phyloP scores from a whole-genome alignment of 2,797 vertebrate genomes.

The Enteromius argenteus region DNA sequence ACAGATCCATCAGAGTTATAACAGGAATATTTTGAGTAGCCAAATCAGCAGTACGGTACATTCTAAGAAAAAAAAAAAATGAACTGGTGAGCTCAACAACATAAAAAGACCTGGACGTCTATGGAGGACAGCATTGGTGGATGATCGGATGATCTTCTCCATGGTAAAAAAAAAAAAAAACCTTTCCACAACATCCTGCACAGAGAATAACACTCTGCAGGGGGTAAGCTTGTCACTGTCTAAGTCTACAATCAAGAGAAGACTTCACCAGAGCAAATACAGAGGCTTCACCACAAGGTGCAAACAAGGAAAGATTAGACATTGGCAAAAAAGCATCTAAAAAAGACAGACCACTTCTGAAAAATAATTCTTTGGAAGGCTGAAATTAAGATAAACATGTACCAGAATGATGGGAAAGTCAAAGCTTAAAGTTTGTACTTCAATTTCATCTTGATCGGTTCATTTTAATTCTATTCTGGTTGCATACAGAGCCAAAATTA shows the following conservation, averaged over 20 bases:
- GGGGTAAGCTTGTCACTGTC: background rate
- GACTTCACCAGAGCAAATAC: background rate
- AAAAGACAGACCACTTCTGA: too few relatives aligned
- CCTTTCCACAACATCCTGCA: background rate
- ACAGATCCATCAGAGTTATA: background rate
- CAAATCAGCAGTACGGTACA: background rate
- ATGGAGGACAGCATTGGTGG: background rate
- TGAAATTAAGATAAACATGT: background rate
- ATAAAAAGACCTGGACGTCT: background rate
- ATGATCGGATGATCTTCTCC: background rate
- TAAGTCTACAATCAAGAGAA: background rate
- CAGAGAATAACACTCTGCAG: background rate
- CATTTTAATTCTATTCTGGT: too few relatives aligned
- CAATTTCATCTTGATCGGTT: too few relatives aligned
- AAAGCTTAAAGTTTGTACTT: too few relatives aligned
- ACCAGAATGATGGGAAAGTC: too few relatives aligned
- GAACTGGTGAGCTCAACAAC: background rate
- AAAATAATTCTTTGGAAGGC: too few relatives aligned
- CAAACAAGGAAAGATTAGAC: background rate
- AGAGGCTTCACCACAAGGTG: background rate
- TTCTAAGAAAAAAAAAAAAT: background rate
- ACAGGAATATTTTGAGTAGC: background rate
- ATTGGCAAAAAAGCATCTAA: too few relatives aligned
- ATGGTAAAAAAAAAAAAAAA: background rate
- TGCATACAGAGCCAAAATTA: too few relatives aligned